phyloP scores from a whole-genome alignment of 2,888 invertebrate species.

The Hetaerina titia region DNA sequence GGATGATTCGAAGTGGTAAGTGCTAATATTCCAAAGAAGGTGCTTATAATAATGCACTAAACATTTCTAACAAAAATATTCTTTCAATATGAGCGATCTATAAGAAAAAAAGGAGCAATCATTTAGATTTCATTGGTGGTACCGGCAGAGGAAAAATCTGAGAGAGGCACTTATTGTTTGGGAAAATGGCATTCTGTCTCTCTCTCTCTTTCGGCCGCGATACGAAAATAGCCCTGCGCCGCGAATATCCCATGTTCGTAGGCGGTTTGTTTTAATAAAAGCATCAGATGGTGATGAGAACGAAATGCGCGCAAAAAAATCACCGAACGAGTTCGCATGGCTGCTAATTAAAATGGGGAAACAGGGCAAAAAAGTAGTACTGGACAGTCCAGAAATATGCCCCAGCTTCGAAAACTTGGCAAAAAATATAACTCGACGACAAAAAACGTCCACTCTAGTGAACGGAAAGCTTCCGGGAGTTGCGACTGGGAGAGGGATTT shows the following conservation, averaged over 20 bases:
- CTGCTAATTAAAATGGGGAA: neutral
- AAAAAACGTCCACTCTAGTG: neutral
- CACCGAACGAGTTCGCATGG: neutral
- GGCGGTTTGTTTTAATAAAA: neutral
- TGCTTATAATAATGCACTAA: no score
- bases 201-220: neutral
- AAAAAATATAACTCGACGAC: neutral
- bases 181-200: neutral
- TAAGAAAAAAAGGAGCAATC: neutral
- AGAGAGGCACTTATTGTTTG: neutral
- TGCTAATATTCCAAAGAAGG: no score
- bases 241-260: neutral
- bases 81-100: neutral
- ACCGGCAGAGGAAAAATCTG: neutral
- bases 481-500: neutral
- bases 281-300: neutral
- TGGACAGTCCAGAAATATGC: slow-evolving; percentile 2
- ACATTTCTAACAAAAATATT: no score
- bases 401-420: neutral
- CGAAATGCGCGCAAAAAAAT: neutral
- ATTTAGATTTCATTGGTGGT: neutral
- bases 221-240: neutral
- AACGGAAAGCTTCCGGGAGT: neutral
- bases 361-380: neutral
- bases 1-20: no score